Evolutionary conservation across 1,140 invertebrate species (phyloP).

Genomic region (Matsumurasca onukii): DNA sequence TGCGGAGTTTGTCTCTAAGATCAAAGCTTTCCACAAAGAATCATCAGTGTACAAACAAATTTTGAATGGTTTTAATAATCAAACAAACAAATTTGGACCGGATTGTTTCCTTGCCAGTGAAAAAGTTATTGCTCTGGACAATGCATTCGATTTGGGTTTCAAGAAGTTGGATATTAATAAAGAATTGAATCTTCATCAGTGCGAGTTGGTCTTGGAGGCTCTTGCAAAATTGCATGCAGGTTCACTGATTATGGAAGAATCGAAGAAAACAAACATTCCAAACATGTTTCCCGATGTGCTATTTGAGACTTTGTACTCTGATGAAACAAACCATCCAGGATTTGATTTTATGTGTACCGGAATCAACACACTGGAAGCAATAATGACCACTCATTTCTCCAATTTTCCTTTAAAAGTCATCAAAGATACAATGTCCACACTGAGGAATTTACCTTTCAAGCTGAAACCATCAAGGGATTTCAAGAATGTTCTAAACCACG

Average conservation of each 20-base stretch:
- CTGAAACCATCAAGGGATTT: slow-evolving; percentile 25
- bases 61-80: slow-evolving; percentile 5
- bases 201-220: slow-evolving; percentile 13
- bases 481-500: slow-evolving; percentile 28
- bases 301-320: slow-evolving; percentile 19
- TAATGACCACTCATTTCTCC: neutral
- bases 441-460: slow-evolving; percentile 9
- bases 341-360: slow-evolving; percentile 15
- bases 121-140: slow-evolving; percentile 25
- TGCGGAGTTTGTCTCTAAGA: slow-evolving; percentile 5
- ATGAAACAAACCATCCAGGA: slow-evolving; percentile 23
- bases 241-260: slow-evolving; percentile 28
- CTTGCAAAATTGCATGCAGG: slow-evolving; percentile 24
- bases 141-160: slow-evolving; percentile 10
- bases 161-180: slow-evolving; percentile 3
- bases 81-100: neutral
- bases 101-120: slow-evolving; percentile 19
- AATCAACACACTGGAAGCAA: neutral
- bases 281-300: slow-evolving; percentile 12
- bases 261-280: neutral
- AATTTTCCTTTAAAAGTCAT: neutral
- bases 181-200: slow-evolving; percentile 15
- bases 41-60: neutral
- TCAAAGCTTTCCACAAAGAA: slow-evolving; percentile 28
- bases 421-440: neutral